Evolutionary conservation across 2,113 vertebrate species (phyloP), one percentile per base, ranked within the genome.

Genomic region (Thymallus thymallus): DNA sequence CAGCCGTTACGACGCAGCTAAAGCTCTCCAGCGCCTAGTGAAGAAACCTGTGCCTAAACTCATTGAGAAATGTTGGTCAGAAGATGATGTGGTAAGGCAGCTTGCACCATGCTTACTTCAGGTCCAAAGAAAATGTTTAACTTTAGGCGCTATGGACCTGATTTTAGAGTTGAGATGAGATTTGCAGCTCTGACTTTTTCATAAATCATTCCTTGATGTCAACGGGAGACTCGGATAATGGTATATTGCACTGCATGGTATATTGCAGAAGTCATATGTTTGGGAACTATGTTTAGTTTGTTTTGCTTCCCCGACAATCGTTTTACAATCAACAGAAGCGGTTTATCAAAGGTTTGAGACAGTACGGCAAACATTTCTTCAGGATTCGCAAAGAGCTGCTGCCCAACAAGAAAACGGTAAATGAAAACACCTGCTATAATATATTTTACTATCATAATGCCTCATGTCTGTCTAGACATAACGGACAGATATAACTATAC

Each of bases 281-380:
- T 62, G 35, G 61, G 24, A 65, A 65, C 29, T 32, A 63, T 63
- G 26, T 23, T 63, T 4, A 35, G 61, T 35, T 64, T 1, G 22
- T 13, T 18, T 63, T 48, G 14, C 10, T 0, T 51, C 14, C 48
- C 16, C 4, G 26, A 1, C 32, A 10, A 51, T 51, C 20, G 84
- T 69, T 29, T 73, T 65, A 83, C 20, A 80, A 6, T 26, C 24
- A 45, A 79, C 90, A 97, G 96, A 97, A 99, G 86, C 95, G 97
- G 74, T 99, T 99, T 90, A 96, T 97, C 88, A 98, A 97, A 91
- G 98, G 98, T 30, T 91, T 99, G 85, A 89, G 96, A 82, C 98
- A 98, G 80, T 99, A 98, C 79, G 97, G 98, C 82, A 99, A 99
- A 93, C 99, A 99, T 93, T 99, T 99, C 93, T 99, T 99, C 91